Percentiles rank a stretch among this genome's conserved stretches.
phyloP scores from a whole-genome alignment of 2,888 invertebrate species.

The Patella depressa region DNA sequence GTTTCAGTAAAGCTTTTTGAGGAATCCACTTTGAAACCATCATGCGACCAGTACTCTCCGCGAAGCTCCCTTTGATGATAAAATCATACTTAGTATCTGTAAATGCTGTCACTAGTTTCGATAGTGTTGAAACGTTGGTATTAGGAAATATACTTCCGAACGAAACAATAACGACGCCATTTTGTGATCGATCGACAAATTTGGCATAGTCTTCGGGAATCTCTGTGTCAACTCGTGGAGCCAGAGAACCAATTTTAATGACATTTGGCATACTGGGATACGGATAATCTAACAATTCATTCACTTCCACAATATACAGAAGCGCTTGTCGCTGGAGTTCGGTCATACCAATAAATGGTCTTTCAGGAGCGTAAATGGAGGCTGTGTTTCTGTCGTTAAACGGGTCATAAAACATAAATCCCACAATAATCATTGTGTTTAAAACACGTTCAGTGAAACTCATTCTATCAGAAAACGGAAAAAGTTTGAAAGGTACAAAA shows the following conservation, averaged over 20 bases:
- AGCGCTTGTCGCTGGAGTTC: slow-evolving; percentile 28
- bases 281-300: slow-evolving; percentile 41
- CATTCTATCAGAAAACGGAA: slow-evolving; percentile 21
- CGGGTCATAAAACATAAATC: slow-evolving; percentile 21
- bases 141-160: slow-evolving; percentile 40
- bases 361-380: slow-evolving; percentile 34
- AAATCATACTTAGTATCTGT: background rate
- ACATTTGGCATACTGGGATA: slow-evolving; percentile 39
- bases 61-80: background rate
- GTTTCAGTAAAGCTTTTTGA: slow-evolving; percentile 51
- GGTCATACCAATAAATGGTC: slow-evolving; percentile 29
- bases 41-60: slow-evolving; percentile 17
- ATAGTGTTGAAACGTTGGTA: background rate
- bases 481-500: slow-evolving; percentile 19
- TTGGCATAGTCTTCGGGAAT: slow-evolving; percentile 34
- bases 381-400: slow-evolving; percentile 33
- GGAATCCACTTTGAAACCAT: slow-evolving; percentile 45
- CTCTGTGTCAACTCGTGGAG: slow-evolving; percentile 29
- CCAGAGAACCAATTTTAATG: slow-evolving; percentile 40
- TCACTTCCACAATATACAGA: slow-evolving; percentile 38
- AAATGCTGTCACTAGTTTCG: background rate
- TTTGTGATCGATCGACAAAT: slow-evolving; percentile 35
- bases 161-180: slow-evolving; percentile 46
- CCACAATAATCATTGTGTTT: slow-evolving; percentile 3
- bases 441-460: slow-evolving; percentile 12